These are phyloP conservation scores for Scalopus aquaticus DNA, from an alignment of 2,113 vertebrate genomes.

Conservation along the genomic window DNA sequence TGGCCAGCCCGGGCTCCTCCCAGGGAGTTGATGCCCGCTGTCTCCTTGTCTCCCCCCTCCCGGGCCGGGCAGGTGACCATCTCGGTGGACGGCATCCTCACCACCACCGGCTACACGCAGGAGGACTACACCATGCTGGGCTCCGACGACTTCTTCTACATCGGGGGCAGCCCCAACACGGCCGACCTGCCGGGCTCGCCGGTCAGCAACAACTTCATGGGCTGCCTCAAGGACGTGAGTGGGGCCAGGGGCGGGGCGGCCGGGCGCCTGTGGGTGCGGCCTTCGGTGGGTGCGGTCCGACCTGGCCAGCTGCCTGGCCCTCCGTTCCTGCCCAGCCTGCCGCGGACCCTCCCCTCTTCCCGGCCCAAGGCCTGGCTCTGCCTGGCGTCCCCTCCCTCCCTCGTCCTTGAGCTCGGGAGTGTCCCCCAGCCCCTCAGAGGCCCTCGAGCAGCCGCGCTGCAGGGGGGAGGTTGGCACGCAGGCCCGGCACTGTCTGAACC, in stretches of 20 bases:
- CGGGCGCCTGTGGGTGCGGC: too few species aligned
- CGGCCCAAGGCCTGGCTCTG: not conserved
- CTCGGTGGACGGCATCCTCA: slow-evolving; percentile 94
- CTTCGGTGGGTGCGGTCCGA: not conserved
- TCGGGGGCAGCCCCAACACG: slow-evolving; percentile 95
- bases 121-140: slow-evolving; percentile 97
- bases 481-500: too few species aligned
- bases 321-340: not conserved
- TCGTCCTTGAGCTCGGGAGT: not conserved
- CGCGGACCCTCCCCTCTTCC: not conserved
- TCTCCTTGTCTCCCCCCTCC: slow-evolving; percentile 81
- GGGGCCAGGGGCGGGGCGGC: not conserved
- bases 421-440: not conserved
- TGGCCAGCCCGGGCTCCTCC: slow-evolving; percentile 67
- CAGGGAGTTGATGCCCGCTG: slow-evolving; percentile 73
- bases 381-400: not conserved
- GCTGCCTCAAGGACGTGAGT: slow-evolving; percentile 96
- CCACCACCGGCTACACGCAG: slow-evolving; percentile 93
- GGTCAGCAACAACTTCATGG: slow-evolving; percentile 98
- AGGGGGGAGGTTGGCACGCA: too few species aligned
- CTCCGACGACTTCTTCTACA: slow-evolving; percentile 96
- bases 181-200: slow-evolving; percentile 95
- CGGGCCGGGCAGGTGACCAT: slow-evolving; percentile 90
- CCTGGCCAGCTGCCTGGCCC: not conserved
- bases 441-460: not conserved